Evolutionary conservation across 2,797 vertebrate genomes (phyloP), one percentile per base, ranked within the genome.

Genomic region (Scolopax rusticola): DNA sequence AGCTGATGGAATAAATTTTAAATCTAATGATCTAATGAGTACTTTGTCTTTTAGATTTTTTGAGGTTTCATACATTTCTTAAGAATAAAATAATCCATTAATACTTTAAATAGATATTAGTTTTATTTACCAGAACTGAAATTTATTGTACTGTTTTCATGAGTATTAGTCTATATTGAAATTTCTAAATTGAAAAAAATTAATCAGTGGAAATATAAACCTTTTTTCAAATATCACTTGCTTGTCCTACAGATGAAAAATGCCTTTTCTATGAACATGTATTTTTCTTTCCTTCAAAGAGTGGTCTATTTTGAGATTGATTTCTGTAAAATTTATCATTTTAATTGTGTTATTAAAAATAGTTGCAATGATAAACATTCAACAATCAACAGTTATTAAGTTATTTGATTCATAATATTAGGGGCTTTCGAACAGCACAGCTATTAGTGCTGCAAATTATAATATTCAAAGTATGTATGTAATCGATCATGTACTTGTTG

Each of bases 401-500:
- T 57, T 74, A 82, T 90, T 93, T 84, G 12, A 67, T 82, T 87
- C 21, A 47, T 57, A 65, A 9, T n/a, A 82, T 87, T 84, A 87
- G 17, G 10, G 70, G 25, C 5, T 95, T 93, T 87, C 41, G 84
- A 74, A 24, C 17, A 51, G 23, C 70, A 60, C 18, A 83, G 67
- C 3, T 70, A 67, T 63, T 71, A 82, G 54, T 61, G 28, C 60
- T 82, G 43, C 16, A 91, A 93, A 95, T 90, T 40, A 70, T 59
- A 79, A 83, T 90, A 85, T 83, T 84, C 33, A 65, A 92, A 87
- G 10, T 87, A 74, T 32, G 10, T 38, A 56, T 32, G n/a, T 76
- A 94, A 96, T 93, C 3, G 56, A 91, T 94, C 47, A 61, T 83
- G 36, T 51, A 47, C 27, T 76, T 90, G 45, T 90, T 87, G 84